These are phyloP conservation scores for Aldabrachelys gigantea DNA, from an alignment of 2,113 vertebrate species.

Conservation along the genomic window DNA sequence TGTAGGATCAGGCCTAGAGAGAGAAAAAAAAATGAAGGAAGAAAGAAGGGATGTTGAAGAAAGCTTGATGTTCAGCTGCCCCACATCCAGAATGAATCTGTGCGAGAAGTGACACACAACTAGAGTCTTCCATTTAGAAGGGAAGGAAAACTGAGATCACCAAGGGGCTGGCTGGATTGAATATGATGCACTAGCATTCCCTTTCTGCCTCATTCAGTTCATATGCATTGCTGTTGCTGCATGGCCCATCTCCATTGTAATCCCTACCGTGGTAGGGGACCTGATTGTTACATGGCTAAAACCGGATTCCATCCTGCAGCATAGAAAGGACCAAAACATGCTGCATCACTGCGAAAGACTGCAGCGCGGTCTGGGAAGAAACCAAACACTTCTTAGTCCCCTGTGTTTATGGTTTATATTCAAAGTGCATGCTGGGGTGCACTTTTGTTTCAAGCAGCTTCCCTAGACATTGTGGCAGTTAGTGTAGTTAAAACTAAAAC, in stretches of 20 bases:
- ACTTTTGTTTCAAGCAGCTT: not conserved
- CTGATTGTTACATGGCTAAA: not conserved
- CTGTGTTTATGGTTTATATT: not conserved
- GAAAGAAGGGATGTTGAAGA: not conserved
- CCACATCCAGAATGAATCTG: not conserved
- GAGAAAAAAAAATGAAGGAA: not conserved
- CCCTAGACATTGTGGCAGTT: not conserved
- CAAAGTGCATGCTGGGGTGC: not conserved
- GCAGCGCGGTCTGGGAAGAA: not conserved
- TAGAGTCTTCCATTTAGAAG: not conserved
- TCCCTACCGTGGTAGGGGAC: not conserved
- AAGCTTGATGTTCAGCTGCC: not conserved
- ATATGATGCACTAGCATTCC: not conserved
- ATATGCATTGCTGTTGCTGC: not conserved
- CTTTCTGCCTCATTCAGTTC: not conserved
- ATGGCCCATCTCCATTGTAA: not conserved
- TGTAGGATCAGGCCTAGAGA: not conserved
- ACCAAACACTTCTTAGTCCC: not conserved
- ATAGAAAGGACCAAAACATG: not conserved
- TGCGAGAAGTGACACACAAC: accelerated
- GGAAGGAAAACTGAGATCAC: not conserved
- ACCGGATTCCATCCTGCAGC: not conserved
- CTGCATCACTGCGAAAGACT: not conserved
- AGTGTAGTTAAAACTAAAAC: not conserved
- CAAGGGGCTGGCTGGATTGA: not conserved